Conservation (phyloP, 2,888 invertebrate genomes). For the Esperia sulphurella region DNA sequence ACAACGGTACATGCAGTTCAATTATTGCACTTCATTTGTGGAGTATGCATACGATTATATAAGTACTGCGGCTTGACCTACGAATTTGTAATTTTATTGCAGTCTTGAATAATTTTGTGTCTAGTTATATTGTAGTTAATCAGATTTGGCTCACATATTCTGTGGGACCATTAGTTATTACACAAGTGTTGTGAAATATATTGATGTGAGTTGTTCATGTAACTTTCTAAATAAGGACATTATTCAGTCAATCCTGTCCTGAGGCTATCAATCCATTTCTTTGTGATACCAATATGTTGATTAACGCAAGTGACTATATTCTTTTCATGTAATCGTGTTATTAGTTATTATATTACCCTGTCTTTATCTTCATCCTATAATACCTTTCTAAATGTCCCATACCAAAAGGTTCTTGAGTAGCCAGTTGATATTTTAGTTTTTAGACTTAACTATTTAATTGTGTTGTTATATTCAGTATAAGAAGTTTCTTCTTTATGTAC, state of each 20-base stretch:
- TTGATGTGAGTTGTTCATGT: background rate
- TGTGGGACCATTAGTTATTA: slow-evolving; percentile 55
- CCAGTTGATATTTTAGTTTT: slow-evolving; percentile 6
- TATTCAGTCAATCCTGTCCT: too few relatives aligned
- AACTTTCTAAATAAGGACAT: too few relatives aligned
- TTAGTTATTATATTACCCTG: background rate
- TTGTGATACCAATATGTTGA: too few relatives aligned
- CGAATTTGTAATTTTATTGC: background rate
- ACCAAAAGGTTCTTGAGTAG: slow-evolving; percentile 15
- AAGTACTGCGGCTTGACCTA: background rate
- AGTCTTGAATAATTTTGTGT: background rate
- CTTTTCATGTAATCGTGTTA: background rate
- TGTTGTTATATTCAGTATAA: slow-evolving; percentile 35
- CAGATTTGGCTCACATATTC: slow-evolving; percentile 41
- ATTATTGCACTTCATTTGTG: background rate
- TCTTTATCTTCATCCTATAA: slow-evolving; percentile 20
- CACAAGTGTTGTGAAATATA: slow-evolving; percentile 10
- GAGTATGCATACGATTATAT: slow-evolving; percentile 4
- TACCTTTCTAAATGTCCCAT: slow-evolving; percentile 12
- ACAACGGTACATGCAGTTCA: background rate
- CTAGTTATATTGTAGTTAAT: slow-evolving; percentile 6
- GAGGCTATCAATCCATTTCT: too few relatives aligned
- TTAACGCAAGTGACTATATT: background rate
- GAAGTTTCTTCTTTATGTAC: slow-evolving; percentile 46
- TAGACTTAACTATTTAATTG: slow-evolving; percentile 9